Conservation (phyloP, 1,140 invertebrate genomes). For the Bombus sylvicola region DNA sequence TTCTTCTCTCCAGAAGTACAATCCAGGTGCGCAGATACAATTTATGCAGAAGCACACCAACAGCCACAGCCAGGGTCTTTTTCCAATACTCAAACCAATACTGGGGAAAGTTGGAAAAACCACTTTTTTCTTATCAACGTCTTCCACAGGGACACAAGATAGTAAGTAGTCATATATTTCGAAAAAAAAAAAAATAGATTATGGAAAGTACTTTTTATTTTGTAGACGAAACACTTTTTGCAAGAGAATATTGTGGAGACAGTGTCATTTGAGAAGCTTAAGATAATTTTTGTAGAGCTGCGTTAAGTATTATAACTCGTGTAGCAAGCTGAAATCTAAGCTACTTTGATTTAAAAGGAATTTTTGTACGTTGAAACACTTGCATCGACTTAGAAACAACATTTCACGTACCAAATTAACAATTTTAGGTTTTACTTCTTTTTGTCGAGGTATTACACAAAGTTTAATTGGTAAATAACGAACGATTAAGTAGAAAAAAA, state of each 20-base stretch:
- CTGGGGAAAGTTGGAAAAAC: conserved; percentile 61
- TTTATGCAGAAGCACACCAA: conserved; percentile 71
- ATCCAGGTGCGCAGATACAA: conserved; percentile 69
- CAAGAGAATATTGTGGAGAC: not conserved
- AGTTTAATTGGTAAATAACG: not conserved
- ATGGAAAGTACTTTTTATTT: not conserved
- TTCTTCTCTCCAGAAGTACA: conserved; percentile 75
- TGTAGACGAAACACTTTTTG: not conserved
- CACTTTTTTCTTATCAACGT: not conserved
- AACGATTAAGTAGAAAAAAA: conserved; percentile 16
- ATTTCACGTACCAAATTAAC: not conserved
- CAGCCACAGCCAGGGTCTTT: conserved; percentile 77
- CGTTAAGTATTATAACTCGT: not conserved
- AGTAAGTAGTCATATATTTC: not conserved
- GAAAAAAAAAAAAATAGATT: too few species aligned
- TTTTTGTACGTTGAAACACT: too few species aligned
- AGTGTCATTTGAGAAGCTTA: not conserved
- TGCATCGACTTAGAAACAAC: not conserved
- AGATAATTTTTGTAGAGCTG: not conserved
- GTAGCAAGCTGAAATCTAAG: not conserved
- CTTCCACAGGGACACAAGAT: not conserved
- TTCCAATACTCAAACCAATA: conserved; percentile 76
- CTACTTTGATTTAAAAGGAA: not conserved
- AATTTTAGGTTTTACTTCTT: not conserved
- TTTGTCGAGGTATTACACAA: not conserved